Conservation (phyloP, 2,113 vertebrate species). For the Ahaetulla prasina region DNA sequence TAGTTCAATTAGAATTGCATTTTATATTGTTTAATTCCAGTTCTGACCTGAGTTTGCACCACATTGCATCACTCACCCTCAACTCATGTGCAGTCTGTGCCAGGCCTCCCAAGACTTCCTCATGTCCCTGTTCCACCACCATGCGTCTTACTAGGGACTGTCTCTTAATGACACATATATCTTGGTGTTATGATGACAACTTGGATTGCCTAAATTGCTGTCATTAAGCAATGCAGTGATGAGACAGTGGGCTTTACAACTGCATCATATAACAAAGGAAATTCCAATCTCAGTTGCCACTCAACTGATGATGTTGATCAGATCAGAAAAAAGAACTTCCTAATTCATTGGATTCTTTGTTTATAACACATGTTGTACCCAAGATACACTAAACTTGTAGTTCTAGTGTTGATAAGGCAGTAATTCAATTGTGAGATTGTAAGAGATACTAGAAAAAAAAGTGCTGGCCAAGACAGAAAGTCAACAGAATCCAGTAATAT, state of each 20-base stretch:
- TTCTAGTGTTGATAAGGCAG: slow-evolving; percentile 2
- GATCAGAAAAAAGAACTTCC: background rate
- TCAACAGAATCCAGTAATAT: background rate
- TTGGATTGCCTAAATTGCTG: background rate
- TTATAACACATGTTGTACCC: background rate
- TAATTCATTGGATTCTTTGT: background rate
- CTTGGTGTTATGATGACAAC: background rate
- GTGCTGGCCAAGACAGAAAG: background rate
- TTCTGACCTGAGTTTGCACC: background rate
- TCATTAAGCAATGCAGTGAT: background rate
- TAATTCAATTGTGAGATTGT: background rate
- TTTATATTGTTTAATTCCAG: background rate
- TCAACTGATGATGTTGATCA: background rate
- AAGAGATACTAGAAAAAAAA: slow-evolving; percentile 3
- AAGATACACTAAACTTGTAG: background rate
- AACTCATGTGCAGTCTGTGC: background rate
- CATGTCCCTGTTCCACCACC: background rate
- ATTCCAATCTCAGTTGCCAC: background rate
- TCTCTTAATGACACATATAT: background rate
- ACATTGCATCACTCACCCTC: background rate
- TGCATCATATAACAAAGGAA: background rate
- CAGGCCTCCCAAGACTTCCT: background rate
- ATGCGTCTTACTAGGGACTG: background rate
- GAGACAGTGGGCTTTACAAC: background rate
- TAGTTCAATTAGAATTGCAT: background rate